These are phyloP conservation scores for Myrmecophaga tridactyla DNA, from an alignment of 2,113 vertebrate genomes.

Conservation along the genomic window DNA sequence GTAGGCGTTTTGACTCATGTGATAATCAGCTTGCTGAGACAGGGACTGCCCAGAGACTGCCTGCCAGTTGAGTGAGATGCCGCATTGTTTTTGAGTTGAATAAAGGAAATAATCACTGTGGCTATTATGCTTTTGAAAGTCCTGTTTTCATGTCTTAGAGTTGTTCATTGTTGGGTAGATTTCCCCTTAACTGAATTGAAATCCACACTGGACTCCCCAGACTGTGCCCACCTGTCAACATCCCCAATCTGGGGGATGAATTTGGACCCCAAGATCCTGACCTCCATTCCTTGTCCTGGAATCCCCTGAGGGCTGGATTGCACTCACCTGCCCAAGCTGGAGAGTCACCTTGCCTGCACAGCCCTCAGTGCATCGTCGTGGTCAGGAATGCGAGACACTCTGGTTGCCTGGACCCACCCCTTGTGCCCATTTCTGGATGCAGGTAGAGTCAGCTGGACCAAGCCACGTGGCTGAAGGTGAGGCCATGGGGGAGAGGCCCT, in stretches of 20 bases:
- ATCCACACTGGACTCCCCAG: not conserved
- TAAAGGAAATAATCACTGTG: slow-evolving; percentile 5
- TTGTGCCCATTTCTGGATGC: not conserved
- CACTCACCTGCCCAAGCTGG: not conserved
- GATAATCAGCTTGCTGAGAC: not conserved
- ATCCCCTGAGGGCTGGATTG: not conserved
- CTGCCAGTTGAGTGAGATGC: not conserved
- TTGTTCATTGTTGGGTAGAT: not conserved
- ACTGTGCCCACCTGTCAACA: not conserved
- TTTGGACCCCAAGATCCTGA: not conserved
- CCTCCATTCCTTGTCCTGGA: not conserved
- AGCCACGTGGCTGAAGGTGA: not conserved
- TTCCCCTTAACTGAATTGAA: slow-evolving; percentile 23
- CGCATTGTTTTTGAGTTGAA: not conserved
- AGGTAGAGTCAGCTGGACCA: not conserved
- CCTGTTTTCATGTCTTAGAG: slow-evolving; percentile 4
- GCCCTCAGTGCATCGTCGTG: not conserved
- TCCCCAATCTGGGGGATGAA: not conserved
- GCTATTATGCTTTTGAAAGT: not conserved
- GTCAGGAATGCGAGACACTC: not conserved
- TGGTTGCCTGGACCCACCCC: not conserved
- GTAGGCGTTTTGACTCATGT: not conserved
- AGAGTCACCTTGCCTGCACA: fast-evolving
- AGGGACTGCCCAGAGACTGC: not conserved
- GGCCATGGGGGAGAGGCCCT: not conserved